Base-by-base conservation (phyloP, 1,140 invertebrate species). In the Adoxophyes honmai region DNA sequence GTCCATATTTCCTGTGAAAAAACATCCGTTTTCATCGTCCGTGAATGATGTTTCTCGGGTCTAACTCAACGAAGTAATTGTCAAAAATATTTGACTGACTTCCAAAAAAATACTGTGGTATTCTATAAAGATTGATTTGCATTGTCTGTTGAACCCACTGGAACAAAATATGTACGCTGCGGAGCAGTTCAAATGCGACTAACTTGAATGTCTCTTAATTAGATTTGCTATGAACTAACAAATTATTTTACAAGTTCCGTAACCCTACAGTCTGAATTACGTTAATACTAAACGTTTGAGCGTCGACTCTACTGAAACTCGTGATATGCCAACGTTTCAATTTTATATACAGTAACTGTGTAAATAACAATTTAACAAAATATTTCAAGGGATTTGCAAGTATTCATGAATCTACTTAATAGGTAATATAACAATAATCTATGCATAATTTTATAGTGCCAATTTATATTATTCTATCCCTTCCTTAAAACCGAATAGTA, bases 301-400 rank as follows among this genome's bases (percentile, higher is more conserved):
- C 73, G 66, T 70, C 57, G 44, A 52, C 58, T 70, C 65, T 66
- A 57, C 58, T 53, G 62, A 70, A 72, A 73, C 62, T 70, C 60
- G 66, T 82, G 81, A 86, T 86, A 82, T 86, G 79, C 74, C 60
- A 57, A 57, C 18, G n/a, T 68, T 64, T 56, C 62, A 69, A 69
- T 18, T 71, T 44, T 81, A 85, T 79, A 55, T 82, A 85, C 79
- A 82, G 70, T 69, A 78, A 77, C 64, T 44, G 70, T 62, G 71
- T 73, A 72, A 73, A 68, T 79, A 83, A 81, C 73, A 76, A 71
- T 77, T 75, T 73, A 78, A 83, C 71, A 81, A 77, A 82, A 75
- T 60, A 60, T 61, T 55, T 42, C 18, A 56, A 56, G 60, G 48
- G 35, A 51, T 60, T 52, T 59, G 58, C 57, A 66, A 63, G 54